These are phyloP conservation scores for Pocillopora grandis DNA, from an alignment of 92 coral and sea anemone genomes.

Conservation along the genomic window DNA sequence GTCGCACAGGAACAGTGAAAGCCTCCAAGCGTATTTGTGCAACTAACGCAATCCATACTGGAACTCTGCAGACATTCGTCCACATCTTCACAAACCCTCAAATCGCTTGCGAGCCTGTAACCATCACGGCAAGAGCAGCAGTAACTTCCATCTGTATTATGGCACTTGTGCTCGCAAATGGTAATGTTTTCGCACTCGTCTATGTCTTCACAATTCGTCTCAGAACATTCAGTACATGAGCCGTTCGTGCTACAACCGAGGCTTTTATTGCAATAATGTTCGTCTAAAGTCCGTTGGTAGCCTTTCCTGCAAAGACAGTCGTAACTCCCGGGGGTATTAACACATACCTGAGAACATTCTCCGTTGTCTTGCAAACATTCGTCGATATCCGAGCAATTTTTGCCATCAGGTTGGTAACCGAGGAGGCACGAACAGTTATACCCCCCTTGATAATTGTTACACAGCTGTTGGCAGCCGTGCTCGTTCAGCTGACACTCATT, in stretches of 20 bases:
- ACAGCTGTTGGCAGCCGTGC: constrained; percentile 49
- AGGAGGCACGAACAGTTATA: constrained; percentile 57
- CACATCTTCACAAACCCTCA: constrained; percentile 44
- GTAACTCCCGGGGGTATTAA: constrained; percentile 55
- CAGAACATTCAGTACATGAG: constrained; percentile 38
- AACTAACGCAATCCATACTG: constrained; percentile 19
- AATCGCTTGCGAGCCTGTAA: constrained; percentile 33
- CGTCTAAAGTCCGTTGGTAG: constrained; percentile 29
- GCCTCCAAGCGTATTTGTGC: constrained; percentile 51
- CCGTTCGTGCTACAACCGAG: constrained; percentile 30
- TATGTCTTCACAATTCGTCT: constrained; percentile 49
- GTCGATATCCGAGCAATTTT: constrained; percentile 54
- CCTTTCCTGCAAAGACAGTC: constrained; percentile 54
- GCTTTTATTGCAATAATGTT: constrained; percentile 7
- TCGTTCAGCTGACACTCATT: constrained; percentile 49
- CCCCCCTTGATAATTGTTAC: constrained; percentile 50
- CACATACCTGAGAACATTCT: constrained; percentile 52
- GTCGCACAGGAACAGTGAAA: constrained; percentile 53
- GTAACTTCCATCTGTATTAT: constrained; percentile 51
- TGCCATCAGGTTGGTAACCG: constrained; percentile 55
- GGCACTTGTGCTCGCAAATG: constrained; percentile 55
- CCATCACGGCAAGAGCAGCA: constrained; percentile 56
- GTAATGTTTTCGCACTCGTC: constrained; percentile 46
- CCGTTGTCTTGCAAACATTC: constrained; percentile 50
- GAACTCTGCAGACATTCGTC: constrained; percentile 51